Evolutionary conservation across 1,140 invertebrate genomes (phyloP).

Genomic region (Teleogryllus occipitalis): DNA sequence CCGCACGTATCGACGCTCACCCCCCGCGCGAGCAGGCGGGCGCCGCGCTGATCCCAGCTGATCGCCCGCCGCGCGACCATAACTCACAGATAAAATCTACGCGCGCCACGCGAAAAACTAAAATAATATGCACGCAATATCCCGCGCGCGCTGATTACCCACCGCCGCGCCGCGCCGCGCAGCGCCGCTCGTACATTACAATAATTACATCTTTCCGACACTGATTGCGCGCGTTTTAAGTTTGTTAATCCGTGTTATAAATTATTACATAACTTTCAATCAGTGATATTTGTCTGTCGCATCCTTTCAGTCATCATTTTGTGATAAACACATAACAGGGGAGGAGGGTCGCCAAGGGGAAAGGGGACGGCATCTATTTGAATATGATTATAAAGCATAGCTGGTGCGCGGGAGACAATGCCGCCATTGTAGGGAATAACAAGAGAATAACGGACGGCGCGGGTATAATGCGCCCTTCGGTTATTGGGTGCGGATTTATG

Average conservation of each 20-base stretch:
- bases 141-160: too few relatives aligned
- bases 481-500: background rate
- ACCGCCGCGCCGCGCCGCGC: background rate
- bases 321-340: background rate
- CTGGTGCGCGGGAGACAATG: background rate
- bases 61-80: too few relatives aligned
- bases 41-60: too few relatives aligned
- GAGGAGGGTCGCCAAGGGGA: too few relatives aligned
- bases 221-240: background rate
- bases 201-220: background rate
- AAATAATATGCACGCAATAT: background rate
- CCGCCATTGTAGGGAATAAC: background rate
- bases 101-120: background rate
- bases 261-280: background rate
- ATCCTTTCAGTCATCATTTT: background rate
- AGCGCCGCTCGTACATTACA: background rate
- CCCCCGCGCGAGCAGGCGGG: too few relatives aligned
- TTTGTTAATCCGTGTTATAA: background rate
- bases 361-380: background rate
- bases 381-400: background rate
- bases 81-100: too few relatives aligned
- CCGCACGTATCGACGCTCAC: too few relatives aligned
- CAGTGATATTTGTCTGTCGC: background rate
- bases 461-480: background rate
- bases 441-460: background rate